Evolutionary conservation across 2,797 vertebrate species (phyloP).

Genomic region (Tiaroga cobitis): DNA sequence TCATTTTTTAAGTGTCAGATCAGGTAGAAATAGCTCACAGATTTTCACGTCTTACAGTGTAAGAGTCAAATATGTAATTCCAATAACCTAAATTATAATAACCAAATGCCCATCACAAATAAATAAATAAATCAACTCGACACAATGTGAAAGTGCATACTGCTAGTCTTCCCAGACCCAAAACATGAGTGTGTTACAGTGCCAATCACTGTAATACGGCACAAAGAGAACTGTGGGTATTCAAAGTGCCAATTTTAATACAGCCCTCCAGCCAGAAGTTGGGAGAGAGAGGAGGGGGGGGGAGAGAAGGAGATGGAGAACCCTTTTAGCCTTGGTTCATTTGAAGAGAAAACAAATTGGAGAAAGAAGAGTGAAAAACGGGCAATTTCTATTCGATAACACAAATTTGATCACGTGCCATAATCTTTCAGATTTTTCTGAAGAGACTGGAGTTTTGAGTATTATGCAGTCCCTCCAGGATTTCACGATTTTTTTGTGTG

Average conservation of each 20-base stretch:
- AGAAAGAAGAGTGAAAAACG: constrained; percentile 76
- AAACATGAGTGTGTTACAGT: background rate
- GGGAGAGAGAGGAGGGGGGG: constrained; percentile 45
- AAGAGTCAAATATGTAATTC: background rate
- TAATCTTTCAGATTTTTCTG: constrained; percentile 61
- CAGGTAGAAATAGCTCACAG: background rate
- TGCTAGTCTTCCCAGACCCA: background rate
- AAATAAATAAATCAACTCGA: background rate
- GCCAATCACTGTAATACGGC: constrained; percentile 54
- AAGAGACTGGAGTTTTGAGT: constrained; percentile 40
- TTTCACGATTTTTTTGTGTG: no score
- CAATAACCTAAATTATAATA: background rate
- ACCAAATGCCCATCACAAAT: background rate
- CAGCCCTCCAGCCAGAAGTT: constrained; percentile 23
- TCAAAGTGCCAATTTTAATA: constrained; percentile 41
- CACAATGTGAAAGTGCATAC: background rate
- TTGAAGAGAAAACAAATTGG: constrained; percentile 32
- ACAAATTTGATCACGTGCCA: constrained; percentile 72
- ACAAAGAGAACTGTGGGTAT: constrained; percentile 14
- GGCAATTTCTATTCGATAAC: constrained; percentile 76
- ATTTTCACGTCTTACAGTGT: background rate
- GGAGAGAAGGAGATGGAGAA: constrained; percentile 53
- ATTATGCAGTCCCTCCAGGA: no score
- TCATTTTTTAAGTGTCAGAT: background rate
- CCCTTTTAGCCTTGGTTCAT: constrained; percentile 43